These are phyloP conservation scores for Aplochiton taeniatus DNA, from an alignment of 2,797 vertebrate species.

Conservation along the genomic window DNA sequence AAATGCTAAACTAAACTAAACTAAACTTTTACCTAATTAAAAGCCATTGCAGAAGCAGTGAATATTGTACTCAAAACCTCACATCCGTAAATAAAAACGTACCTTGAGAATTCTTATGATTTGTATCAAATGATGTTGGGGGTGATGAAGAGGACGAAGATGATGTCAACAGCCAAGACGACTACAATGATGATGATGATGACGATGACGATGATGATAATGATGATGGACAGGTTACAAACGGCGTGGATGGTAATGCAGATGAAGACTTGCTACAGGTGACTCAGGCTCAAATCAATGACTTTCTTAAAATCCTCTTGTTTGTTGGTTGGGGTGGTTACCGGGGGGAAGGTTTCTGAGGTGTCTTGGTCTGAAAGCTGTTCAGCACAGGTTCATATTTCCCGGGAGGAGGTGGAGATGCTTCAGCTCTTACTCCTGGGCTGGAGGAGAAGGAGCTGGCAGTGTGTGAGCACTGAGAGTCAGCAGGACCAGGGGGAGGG, in stretches of 20 bases:
- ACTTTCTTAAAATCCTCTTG: neutral
- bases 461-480: neutral
- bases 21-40: too few relatives aligned
- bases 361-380: neutral
- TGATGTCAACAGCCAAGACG: neutral
- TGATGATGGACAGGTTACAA: neutral
- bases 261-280: too few relatives aligned
- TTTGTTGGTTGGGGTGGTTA: neutral
- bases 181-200: neutral
- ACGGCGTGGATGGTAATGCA: neutral
- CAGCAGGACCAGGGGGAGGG: conserved; percentile 15
- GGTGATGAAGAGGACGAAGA: conserved; percentile 8
- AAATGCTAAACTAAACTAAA: too few relatives aligned
- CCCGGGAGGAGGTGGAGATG: conserved; percentile 27
- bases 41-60: too few relatives aligned
- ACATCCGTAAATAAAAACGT: neutral
- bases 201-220: conserved; percentile 14
- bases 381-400: conserved; percentile 7
- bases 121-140: neutral
- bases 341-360: neutral
- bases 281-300: too few relatives aligned
- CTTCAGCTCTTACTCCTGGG: conserved; percentile 37
- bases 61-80: too few relatives aligned
- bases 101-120: conserved; percentile 32
- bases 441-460: neutral